Base-by-base conservation (phyloP, 2,888 invertebrate genomes). In the Napeogenes inachia region DNA sequence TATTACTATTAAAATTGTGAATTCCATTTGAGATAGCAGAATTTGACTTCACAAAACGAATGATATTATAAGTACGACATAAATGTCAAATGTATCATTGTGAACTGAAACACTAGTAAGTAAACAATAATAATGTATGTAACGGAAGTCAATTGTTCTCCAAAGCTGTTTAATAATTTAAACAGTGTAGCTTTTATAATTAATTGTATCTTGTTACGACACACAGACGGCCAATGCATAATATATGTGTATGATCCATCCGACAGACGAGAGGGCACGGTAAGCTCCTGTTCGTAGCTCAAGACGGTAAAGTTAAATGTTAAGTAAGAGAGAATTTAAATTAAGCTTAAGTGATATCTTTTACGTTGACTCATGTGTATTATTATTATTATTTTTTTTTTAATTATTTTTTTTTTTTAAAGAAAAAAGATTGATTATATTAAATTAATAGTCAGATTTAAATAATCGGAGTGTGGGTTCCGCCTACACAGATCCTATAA, bases 401-500 rank as follows among this genome's bases (percentile, higher is more conserved):
- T 42, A 6, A 35, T 35, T 35, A 5, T 6, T 35, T 6, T 3
- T 42, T 42, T 6, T 6, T 3, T 42, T 42, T 10, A 42, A 42
- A 42, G 10, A 10, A 42, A 38, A 38, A 38, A 8, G 38, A 38
- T 38, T 38, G 38, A 38, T 38, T 42, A 42, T 2, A 42, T 42
- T 10, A 35, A 35, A 5, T 35, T 35, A 42, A 42, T 3, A 42
- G 8, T 3, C 5, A 42, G 8, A 42, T 50, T 50, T 21, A 10
- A 50, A 50, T 8, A 30, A 8, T 6, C 30, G 2, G 30, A 8
- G 50, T 30, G 50, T 50, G 50, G 30, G 50, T 30, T 50, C 30
- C 30, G 50, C 54, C 58, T 59, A 59, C 58, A 50, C 42, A 42
- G 42, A 59, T 54, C 30, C 32, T 45, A 53, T 54, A 59, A 59